These are phyloP conservation scores for Propithecus deckenii DNA, from an alignment of 2,797 vertebrate species.

Conservation along the genomic window DNA sequence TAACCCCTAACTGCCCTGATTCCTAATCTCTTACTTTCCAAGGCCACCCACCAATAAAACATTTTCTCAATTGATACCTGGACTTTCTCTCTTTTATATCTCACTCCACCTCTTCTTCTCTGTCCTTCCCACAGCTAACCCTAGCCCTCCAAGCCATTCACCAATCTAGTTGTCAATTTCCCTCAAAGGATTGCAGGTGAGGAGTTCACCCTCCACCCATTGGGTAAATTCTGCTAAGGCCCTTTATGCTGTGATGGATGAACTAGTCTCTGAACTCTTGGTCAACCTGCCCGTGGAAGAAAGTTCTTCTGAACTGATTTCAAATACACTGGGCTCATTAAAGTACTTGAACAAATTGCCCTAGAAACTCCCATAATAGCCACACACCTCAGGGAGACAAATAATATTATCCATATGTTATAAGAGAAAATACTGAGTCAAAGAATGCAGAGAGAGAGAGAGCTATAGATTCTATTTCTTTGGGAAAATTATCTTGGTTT, in stretches of 20 bases:
- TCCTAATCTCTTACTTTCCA: constrained; percentile 33
- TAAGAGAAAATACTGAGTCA: constrained; percentile 71
- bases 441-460: constrained; percentile 27
- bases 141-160: background rate
- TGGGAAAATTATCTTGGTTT: constrained; percentile 65
- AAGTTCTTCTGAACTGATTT: constrained; percentile 64
- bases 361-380: constrained; percentile 71
- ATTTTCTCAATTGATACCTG: constrained; percentile 34
- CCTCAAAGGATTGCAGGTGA: background rate
- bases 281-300: constrained; percentile 52
- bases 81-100: constrained; percentile 10
- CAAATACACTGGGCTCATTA: constrained; percentile 64
- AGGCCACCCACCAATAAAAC: background rate
- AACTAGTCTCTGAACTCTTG: constrained; percentile 54
- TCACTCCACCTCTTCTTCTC: background rate
- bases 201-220: constrained; percentile 33
- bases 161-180: constrained; percentile 23
- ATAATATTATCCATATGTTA: constrained; percentile 77
- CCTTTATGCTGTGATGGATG: constrained; percentile 58
- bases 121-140: background rate
- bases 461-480: constrained; percentile 54
- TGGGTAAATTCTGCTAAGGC: constrained; percentile 47
- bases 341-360: constrained; percentile 77
- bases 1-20: background rate
- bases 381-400: constrained; percentile 72